Evolutionary conservation across 2,797 vertebrate species (phyloP).

Genomic region (Sebastes iracundus): DNA sequence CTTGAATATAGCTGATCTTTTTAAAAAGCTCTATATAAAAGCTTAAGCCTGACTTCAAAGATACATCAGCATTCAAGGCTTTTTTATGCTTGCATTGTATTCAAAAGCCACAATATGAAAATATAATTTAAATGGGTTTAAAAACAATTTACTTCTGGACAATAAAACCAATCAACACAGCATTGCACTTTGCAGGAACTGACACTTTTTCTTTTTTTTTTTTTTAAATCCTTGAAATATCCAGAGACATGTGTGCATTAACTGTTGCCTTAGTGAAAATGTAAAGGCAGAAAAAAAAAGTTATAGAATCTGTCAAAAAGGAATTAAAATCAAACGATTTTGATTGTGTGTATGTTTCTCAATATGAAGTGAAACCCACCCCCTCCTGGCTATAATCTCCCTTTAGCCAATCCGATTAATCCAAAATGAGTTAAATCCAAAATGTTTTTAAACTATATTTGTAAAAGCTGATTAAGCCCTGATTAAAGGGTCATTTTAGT

Average conservation of each 20-base stretch:
- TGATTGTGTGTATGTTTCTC: slow-evolving; percentile 20
- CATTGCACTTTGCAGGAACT: neutral
- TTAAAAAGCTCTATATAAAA: neutral
- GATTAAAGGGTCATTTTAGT: slow-evolving; percentile 46
- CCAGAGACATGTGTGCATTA: neutral
- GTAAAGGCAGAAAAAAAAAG: neutral
- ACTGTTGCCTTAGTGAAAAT: neutral
- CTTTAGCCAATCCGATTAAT: slow-evolving; percentile 35
- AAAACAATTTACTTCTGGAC: neutral
- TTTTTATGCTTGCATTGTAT: neutral
- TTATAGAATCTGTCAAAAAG: neutral
- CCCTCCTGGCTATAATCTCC: slow-evolving; percentile 29
- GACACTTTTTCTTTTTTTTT: neutral
- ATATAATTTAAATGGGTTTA: neutral
- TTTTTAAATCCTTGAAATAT: neutral
- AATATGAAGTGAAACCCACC: slow-evolving; percentile 24
- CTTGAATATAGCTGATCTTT: neutral
- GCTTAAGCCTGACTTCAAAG: neutral
- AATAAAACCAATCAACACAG: neutral
- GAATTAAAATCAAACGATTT: slow-evolving; percentile 22
- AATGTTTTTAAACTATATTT: slow-evolving; percentile 46
- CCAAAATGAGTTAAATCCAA: slow-evolving; percentile 44
- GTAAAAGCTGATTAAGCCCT: slow-evolving; percentile 45
- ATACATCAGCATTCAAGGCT: neutral
- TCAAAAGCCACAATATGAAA: slow-evolving; percentile 1